Evolutionary conservation across 2,888 invertebrate genomes (phyloP), one percentile per base, ranked within the genome.

Genomic region (Coronaproctus castanopsis): DNA sequence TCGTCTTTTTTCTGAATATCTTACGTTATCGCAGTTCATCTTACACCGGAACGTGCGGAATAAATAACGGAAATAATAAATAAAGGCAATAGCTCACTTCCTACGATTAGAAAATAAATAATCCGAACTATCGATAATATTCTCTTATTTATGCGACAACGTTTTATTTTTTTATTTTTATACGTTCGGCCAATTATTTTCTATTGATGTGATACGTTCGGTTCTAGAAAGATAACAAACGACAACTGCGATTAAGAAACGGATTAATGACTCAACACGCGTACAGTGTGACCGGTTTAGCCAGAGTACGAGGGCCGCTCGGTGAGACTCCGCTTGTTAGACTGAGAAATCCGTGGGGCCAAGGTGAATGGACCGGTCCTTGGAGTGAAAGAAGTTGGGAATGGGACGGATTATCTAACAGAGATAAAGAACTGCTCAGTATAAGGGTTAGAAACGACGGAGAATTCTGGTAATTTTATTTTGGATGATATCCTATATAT

Each of bases 271-370:
- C 81, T 8, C 80, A 79, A 63, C 82, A 80, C 67, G 80, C 83
- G 1, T 84, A 83, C 71, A 79, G 80, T 66, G 79, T 84, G 57
- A 80, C 82, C 3, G 84, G 82, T n/a, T 72, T 83, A 68, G 82
- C 82, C 57, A 74, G 81, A 63, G 83, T 82, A 60, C 73, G 81
- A 55, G 78, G 77, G 55, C 69, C 74, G n/a, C 69, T 73, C 57
- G 78, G 77, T 2, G 78, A 78, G 67, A 78, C 77, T 23, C 77
- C 78, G 54, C 70, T 80, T 62, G 79, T 80, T 61, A 71, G 83
- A 60, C 71, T 85, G 64, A 72, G 82, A 59, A 83, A 81, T 67
- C 80, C 82, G 1, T 79, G 79, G 77, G 82, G 80, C 2, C 71
- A 77, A 63, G 80, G 80, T 1, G 80, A 81, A 67, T 82, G 82